A percentile compares a stretch with the other conserved stretches of the same genome.
These are phyloP conservation scores for Scomber colias DNA, from an alignment of 2,113 vertebrate genomes.

Conservation along the genomic window DNA sequence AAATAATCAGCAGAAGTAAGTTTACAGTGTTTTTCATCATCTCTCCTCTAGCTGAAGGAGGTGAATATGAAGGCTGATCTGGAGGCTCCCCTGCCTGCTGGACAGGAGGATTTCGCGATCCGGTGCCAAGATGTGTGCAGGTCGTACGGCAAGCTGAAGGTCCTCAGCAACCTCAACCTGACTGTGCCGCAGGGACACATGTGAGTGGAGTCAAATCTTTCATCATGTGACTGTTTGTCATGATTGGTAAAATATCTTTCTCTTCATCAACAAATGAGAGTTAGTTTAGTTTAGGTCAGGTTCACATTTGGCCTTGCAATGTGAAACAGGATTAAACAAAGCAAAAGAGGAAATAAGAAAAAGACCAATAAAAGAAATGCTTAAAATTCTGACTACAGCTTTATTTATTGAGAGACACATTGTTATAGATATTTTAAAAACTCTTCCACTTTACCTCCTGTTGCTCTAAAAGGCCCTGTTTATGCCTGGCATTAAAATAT, in stretches of 20 bases:
- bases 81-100: conserved; percentile 63
- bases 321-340: too few species aligned
- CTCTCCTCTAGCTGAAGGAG: conserved; percentile 44
- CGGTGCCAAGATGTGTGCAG: conserved; percentile 81
- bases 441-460: too few species aligned
- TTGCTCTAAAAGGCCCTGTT: too few species aligned
- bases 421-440: too few species aligned
- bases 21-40: background rate
- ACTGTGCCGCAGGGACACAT: conserved; percentile 85
- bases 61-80: conserved; percentile 74
- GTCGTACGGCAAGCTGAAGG: conserved; percentile 85
- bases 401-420: too few species aligned
- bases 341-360: too few species aligned
- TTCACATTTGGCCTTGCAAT: too few species aligned
- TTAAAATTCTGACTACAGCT: too few species aligned
- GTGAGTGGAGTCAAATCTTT: conserved; percentile 71
- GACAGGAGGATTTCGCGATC: conserved; percentile 67
- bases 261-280: background rate
- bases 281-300: too few species aligned
- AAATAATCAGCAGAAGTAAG: too few species aligned
- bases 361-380: too few species aligned
- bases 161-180: conserved; percentile 83
- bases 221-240: background rate
- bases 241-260: background rate
- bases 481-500: too few species aligned